phyloP scores from a whole-genome alignment of 2,888 invertebrate species.

The Oscheius sp. region DNA sequence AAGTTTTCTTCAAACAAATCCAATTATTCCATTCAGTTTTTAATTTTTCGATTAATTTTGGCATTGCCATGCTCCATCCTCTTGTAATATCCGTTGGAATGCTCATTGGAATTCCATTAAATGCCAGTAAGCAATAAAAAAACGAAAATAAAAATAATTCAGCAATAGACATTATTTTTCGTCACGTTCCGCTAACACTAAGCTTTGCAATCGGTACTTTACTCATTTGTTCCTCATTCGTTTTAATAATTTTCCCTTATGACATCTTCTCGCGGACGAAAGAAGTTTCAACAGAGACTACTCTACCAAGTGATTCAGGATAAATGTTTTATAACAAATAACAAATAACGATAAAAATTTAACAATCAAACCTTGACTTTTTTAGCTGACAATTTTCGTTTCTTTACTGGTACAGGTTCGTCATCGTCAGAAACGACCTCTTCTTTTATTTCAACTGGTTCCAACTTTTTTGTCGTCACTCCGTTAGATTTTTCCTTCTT shows the following conservation, averaged over 20 bases:
- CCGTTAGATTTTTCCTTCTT: slow-evolving; percentile 6
- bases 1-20: slow-evolving; percentile 23
- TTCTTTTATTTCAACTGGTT: slow-evolving; percentile 19
- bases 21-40: slow-evolving; percentile 79
- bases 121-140: slow-evolving; percentile 81
- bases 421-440: slow-evolving; percentile 14
- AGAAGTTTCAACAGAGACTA: background rate
- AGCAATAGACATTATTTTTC: slow-evolving; percentile 56
- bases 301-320: background rate
- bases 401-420: slow-evolving; percentile 5
- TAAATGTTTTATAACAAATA: slow-evolving; percentile 1
- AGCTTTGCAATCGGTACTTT: slow-evolving; percentile 44
- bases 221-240: slow-evolving; percentile 49
- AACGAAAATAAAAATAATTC: slow-evolving; percentile 5
- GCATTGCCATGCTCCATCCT: slow-evolving; percentile 90
- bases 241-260: slow-evolving; percentile 53
- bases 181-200: slow-evolving; percentile 33
- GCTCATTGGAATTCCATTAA: slow-evolving; percentile 90
- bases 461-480: background rate
- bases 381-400: slow-evolving; percentile 2
- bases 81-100: slow-evolving; percentile 92
- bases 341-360: slow-evolving; percentile 13
- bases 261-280: slow-evolving; percentile 15
- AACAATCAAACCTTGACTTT: slow-evolving; percentile 27
- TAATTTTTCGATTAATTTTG: slow-evolving; percentile 91